A percentile compares a stretch with the other conserved stretches of the same genome.
Conservation (phyloP, 2,113 vertebrate genomes). For the Sceloporus undulatus region DNA sequence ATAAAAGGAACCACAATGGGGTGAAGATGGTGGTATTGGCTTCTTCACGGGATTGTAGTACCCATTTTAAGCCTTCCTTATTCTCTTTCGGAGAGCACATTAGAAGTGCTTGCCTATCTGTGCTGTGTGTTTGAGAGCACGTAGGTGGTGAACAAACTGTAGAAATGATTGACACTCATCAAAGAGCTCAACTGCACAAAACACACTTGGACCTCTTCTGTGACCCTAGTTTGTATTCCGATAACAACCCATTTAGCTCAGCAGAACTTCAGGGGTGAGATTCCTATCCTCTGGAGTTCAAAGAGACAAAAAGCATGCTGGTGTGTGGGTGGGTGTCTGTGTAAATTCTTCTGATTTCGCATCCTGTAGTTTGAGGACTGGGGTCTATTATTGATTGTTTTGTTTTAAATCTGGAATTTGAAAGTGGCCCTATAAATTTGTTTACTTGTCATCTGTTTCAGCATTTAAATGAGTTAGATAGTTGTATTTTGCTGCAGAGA, state of each 20-base stretch:
- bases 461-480: slow-evolving; percentile 54
- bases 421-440: slow-evolving; percentile 41
- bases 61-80: slow-evolving; percentile 15
- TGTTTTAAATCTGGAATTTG: slow-evolving; percentile 53
- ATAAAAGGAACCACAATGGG: neutral
- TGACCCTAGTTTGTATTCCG: slow-evolving; percentile 49
- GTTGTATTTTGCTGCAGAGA: slow-evolving; percentile 62
- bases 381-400: slow-evolving; percentile 57
- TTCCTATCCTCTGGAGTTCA: slow-evolving; percentile 50
- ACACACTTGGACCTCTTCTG: neutral
- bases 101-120: slow-evolving; percentile 1
- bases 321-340: neutral
- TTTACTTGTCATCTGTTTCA: slow-evolving; percentile 59
- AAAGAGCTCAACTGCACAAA: slow-evolving; percentile 27
- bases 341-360: neutral
- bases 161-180: slow-evolving; percentile 46
- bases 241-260: slow-evolving; percentile 41
- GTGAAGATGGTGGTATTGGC: neutral
- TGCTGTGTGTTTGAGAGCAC: slow-evolving; percentile 4
- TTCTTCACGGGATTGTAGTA: neutral
- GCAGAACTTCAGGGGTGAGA: slow-evolving; percentile 10
- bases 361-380: slow-evolving; percentile 54
- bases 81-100: slow-evolving; percentile 32
- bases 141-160: slow-evolving; percentile 41
- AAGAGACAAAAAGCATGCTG: slow-evolving; percentile 43